Evolutionary conservation across 2,888 invertebrate species (phyloP).

Genomic region (Melieria omissa): DNA sequence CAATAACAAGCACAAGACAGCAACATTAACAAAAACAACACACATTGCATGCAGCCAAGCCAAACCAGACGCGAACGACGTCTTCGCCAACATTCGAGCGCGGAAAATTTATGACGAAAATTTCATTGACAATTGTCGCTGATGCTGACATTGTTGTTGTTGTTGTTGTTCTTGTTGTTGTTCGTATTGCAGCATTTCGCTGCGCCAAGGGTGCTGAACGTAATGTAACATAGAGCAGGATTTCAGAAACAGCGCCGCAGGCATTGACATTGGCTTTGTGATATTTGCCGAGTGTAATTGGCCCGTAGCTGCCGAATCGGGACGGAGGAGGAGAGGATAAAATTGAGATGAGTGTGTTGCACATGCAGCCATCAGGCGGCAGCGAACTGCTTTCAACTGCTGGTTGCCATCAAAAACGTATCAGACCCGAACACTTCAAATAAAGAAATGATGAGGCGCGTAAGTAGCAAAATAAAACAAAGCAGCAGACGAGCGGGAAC

Average conservation of each 20-base stretch:
- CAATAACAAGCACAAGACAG: too few relatives aligned
- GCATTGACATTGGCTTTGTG: conserved; percentile 26
- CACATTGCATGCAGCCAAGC: background rate
- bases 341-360: too few relatives aligned
- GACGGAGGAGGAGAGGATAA: too few relatives aligned
- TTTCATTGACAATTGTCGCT: conserved; percentile 64
- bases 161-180: background rate
- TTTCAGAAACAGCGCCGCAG: conserved; percentile 13
- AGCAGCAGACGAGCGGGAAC: background rate
- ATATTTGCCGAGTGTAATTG: too few relatives aligned
- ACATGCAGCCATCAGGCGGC: too few relatives aligned
- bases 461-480: background rate
- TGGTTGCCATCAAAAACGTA: too few relatives aligned
- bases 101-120: conserved; percentile 63
- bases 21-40: background rate
- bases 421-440: background rate
- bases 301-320: too few relatives aligned
- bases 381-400: too few relatives aligned
- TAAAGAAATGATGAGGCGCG: conserved; percentile 31
- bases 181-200: background rate
- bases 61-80: conserved; percentile 16
- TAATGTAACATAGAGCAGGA: conserved; percentile 7
- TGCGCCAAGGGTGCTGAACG: conserved; percentile 6
- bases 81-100: conserved; percentile 44
- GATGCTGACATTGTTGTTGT: conserved; percentile 26